phyloP scores from a whole-genome alignment of 2,113 vertebrate species.

The Cacatua alba region DNA sequence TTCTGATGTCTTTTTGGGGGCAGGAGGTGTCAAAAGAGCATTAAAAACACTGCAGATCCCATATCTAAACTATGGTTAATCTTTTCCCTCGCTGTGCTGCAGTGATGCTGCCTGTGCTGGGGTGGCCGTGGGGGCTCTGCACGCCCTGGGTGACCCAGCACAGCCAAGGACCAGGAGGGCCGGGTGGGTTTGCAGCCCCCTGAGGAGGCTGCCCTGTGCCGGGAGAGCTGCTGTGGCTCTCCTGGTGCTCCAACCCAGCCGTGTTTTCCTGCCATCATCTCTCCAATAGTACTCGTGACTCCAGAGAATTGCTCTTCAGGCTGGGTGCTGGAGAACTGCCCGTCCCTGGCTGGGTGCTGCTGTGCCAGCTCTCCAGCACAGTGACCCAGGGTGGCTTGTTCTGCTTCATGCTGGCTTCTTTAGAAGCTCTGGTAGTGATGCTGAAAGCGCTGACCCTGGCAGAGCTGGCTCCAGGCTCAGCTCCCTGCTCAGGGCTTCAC shows the following conservation, averaged over 20 bases:
- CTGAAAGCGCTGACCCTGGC: not conserved
- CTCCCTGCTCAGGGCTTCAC: not conserved
- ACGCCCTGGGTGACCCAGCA: not conserved
- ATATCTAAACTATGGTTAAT: rapidly evolving
- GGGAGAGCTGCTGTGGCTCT: not conserved
- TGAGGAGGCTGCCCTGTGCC: rapidly evolving
- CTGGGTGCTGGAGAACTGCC: not conserved
- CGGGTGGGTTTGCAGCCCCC: rapidly evolving
- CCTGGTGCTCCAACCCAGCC: rapidly evolving
- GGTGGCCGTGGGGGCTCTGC: not conserved
- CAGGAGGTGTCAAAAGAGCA: not conserved
- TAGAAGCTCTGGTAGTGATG: not conserved
- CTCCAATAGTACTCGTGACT: rapidly evolving
- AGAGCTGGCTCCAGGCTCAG: not conserved
- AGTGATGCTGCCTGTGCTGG: not conserved
- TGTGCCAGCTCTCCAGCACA: not conserved
- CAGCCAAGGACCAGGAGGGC: no score
- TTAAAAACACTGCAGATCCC: not conserved
- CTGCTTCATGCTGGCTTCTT: not conserved
- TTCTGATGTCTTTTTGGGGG: not conserved
- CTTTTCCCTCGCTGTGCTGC: not conserved
- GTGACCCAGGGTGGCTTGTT: not conserved
- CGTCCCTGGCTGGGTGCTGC: rapidly evolving
- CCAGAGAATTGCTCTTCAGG: not conserved
- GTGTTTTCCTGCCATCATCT: not conserved